A percentile compares a stretch with the other conserved stretches of the same genome.
These are phyloP conservation scores for human (Homo sapiens) DNA, from an alignment of 2,113 vertebrate genomes.

Conservation along the genomic window GRCh38 chr5:71360001-71360500, in stretches of 20 bases:
- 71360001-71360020: neutral
- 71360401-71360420: neutral
- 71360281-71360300: neutral
- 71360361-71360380: neutral
- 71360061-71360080: neutral
- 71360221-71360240: neutral
- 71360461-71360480: neutral
- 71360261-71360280: neutral
- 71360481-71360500: neutral
- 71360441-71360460: no score
- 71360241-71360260: neutral
- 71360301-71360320: neutral
- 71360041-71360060: neutral
- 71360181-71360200: neutral
- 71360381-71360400: neutral
- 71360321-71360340: neutral
- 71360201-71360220: neutral
- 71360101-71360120: neutral
- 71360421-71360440: neutral
- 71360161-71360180: neutral
- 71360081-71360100: accelerated
- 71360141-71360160: neutral
- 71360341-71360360: neutral
- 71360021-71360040: neutral
- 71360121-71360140: neutral